Percentiles rank a stretch among this genome's conserved stretches.
Evolutionary conservation across 2,888 invertebrate genomes (phyloP).

Genomic region (Tromatobia lineatoria): DNA sequence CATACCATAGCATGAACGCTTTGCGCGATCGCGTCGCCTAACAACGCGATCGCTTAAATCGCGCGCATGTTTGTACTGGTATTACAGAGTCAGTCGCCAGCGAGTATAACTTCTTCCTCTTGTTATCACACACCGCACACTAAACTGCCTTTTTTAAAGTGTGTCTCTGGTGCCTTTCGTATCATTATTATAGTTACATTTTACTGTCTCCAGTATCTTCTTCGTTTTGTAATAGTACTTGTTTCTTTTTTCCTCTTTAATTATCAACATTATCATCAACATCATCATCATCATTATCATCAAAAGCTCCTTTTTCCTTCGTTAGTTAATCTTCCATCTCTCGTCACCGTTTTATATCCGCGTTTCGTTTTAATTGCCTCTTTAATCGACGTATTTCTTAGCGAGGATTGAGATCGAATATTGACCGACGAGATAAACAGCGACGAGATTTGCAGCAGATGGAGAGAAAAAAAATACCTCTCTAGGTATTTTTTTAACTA

Average conservation of each 20-base stretch:
- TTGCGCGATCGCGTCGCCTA: conserved; percentile 76
- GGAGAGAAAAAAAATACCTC: too few relatives aligned
- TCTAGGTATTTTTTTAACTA: conserved; percentile 63
- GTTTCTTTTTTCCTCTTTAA: conserved; percentile 63
- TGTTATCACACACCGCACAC: conserved; percentile 85
- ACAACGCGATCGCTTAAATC: conserved; percentile 60
- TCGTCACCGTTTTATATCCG: conserved; percentile 51
- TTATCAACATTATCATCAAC: too few relatives aligned
- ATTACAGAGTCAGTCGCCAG: conserved; percentile 86
- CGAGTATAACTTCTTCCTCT: conserved; percentile 84
- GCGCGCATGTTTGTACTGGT: conserved; percentile 85
- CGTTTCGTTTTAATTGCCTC: conserved; percentile 68
- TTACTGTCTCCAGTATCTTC: conserved; percentile 78
- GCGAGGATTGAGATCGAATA: conserved; percentile 11
- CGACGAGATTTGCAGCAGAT: conserved; percentile 22
- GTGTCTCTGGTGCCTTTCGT: conserved; percentile 82
- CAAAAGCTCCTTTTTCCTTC: conserved; percentile 15
- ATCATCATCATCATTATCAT: conserved; percentile 46
- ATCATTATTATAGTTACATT: conserved; percentile 81
- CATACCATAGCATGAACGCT: conserved; percentile 85
- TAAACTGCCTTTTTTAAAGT: conserved; percentile 78
- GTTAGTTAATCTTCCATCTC: conserved; percentile 22
- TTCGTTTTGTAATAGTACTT: conserved; percentile 46
- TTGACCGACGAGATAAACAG: conserved; percentile 30
- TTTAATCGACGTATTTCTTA: conserved; percentile 45